Evolutionary conservation across 2,797 vertebrate genomes (phyloP).

Genomic region (Arnoldichthys spilopterus): DNA sequence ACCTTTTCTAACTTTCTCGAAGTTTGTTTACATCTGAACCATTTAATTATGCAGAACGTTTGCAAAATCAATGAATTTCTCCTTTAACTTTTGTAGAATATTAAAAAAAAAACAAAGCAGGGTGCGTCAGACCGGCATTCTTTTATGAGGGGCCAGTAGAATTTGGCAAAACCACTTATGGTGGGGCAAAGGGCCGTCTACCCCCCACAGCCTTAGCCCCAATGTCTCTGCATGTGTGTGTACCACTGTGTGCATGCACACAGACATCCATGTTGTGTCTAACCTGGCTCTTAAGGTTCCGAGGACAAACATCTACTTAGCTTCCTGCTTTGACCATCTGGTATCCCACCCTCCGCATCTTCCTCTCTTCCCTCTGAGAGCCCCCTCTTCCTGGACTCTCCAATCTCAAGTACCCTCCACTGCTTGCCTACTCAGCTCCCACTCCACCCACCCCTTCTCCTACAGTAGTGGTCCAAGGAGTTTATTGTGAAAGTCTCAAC

Average conservation of each 20-base stretch:
- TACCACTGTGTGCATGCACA: background rate
- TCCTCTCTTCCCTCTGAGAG: slow-evolving; percentile 36
- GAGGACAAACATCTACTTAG: slow-evolving; percentile 72
- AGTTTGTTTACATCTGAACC: no score
- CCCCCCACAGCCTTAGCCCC: background rate
- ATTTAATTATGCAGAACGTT: no score
- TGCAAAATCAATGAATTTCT: no score
- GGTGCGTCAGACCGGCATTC: background rate
- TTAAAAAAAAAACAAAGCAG: no score
- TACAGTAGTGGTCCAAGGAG: background rate
- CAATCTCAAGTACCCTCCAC: slow-evolving; percentile 35
- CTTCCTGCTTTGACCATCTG: slow-evolving; percentile 74
- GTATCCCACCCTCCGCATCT: slow-evolving; percentile 53
- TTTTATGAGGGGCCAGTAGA: background rate
- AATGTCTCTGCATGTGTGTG: background rate
- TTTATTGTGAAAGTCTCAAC: slow-evolving; percentile 12
- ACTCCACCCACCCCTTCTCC: background rate
- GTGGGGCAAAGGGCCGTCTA: background rate
- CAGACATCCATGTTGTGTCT: slow-evolving; percentile 72
- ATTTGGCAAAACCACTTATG: background rate
- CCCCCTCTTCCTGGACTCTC: slow-evolving; percentile 32
- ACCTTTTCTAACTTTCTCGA: no score
- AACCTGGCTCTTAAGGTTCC: slow-evolving; percentile 66
- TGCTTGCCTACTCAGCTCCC: background rate
- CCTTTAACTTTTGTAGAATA: no score